phyloP scores from a whole-genome alignment of 2,113 vertebrate genomes.

The Petrocephalus zakoni region DNA sequence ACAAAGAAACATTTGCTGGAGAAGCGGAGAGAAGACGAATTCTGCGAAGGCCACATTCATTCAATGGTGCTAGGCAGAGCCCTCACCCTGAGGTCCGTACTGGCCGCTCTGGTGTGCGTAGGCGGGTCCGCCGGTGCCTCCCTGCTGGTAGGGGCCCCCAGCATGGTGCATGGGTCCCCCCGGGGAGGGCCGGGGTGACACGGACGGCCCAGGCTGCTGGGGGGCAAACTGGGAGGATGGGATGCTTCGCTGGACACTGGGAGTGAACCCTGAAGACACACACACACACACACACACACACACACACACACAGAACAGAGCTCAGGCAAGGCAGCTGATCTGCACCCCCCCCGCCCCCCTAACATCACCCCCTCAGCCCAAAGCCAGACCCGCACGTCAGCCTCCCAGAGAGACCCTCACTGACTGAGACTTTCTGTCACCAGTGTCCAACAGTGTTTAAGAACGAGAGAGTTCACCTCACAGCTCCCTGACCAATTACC shows the following conservation, averaged over 20 bases:
- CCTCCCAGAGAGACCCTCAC: not conserved
- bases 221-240: constrained; percentile 76
- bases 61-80: not conserved
- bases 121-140: constrained; percentile 54
- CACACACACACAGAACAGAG: not conserved
- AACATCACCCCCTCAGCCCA: not conserved
- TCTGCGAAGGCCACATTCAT: not conserved
- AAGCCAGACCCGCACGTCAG: not conserved
- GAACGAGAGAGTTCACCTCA: not conserved
- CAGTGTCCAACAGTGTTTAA: not conserved
- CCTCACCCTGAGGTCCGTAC: constrained; percentile 82
- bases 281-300: not conserved
- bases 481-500: not conserved
- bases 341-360: not conserved
- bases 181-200: constrained; percentile 78
- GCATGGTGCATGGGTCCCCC: constrained; percentile 73
- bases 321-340: not conserved
- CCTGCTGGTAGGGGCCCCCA: constrained; percentile 77
- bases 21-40: not conserved
- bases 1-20: not conserved
- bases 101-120: constrained; percentile 58
- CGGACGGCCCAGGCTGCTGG: constrained; percentile 77
- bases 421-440: not conserved
- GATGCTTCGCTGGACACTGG: constrained; percentile 74
- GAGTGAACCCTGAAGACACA: constrained; percentile 67